Evolutionary conservation across 1,140 invertebrate species (phyloP), one percentile per base, ranked within the genome.

Genomic region (Drosophila virilis): DNA sequence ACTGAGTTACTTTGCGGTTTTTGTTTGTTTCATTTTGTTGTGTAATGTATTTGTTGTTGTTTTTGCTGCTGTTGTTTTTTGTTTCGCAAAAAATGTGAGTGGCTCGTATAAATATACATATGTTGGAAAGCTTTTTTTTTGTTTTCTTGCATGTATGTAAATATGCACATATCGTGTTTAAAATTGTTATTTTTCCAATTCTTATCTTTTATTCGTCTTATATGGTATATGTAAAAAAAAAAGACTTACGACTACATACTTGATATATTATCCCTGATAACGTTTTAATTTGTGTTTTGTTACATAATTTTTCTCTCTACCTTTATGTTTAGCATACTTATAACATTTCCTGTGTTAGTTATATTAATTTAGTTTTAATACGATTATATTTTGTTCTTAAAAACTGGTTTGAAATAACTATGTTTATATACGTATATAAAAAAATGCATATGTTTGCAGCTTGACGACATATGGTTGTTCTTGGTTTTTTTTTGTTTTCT

Each of bases 261-360:
- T 89, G 83, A 86, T 88, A 88, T 86, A 74, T 82, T 79, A 90
- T 90, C 82, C 82, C 82, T 86, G 82, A 86, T 85, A 85, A 85
- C 81, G 86, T 90, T 90, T 79, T 89, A 78, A 71, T 84, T 89
- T 75, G 51, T 73, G 60, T 60, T 89, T 89, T 88, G 76, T 82
- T 80, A 61, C 58, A 67, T 69, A 35, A 61, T 55, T 67, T 74
- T 68, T 58, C 32, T 75, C 67, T 67, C 58, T 76, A 43, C 22
- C 48, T 74, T 45, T 58, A 51, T 73, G 52, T 70, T 70, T 70
- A 48, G 9, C 45, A 40, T 68, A 59, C 58, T 40, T 45, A 52
- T 67, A 52, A 73, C 57, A 59, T 60, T 28, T 62, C 43, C 52
- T 75, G 67, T 77, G 55, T 67, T 74, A 67, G 42, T 54, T 42